Percentiles rank a stretch among this genome's conserved stretches.
Evolutionary conservation across 2,888 invertebrate species (phyloP).

Genomic region (Sinodicranocentrus sp.): DNA sequence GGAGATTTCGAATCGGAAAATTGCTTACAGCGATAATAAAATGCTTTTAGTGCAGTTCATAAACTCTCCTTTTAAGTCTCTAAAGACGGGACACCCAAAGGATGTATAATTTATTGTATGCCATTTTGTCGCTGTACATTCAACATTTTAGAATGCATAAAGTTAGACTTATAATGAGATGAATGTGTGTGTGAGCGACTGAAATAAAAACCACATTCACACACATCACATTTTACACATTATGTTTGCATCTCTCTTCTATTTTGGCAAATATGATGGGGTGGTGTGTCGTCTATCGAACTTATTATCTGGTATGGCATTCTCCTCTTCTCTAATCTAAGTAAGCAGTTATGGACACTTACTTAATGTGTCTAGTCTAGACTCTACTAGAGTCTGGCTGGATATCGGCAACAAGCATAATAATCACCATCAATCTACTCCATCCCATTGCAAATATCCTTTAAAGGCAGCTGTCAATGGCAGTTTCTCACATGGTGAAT

Average conservation of each 20-base stretch:
- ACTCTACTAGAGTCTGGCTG: conserved; percentile 19
- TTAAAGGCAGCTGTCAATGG: conserved; percentile 50
- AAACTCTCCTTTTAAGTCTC: conserved; percentile 57
- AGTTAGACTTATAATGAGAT: conserved; percentile 1
- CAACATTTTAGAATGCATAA: conserved; percentile 16
- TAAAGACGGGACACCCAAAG: conserved; percentile 55
- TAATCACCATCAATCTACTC: conserved; percentile 6
- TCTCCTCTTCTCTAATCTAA: too few relatives aligned
- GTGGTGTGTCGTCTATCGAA: too few relatives aligned
- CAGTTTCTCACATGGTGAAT: conserved; percentile 35
- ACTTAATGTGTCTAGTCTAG: conserved; percentile 11
- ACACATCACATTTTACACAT: conserved; percentile 5
- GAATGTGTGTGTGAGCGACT: conserved; percentile 13
- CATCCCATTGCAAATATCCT: conserved; percentile 39
- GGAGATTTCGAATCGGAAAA: too few relatives aligned
- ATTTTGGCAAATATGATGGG: neutral
- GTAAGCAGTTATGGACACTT: too few relatives aligned
- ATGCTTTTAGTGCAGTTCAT: too few relatives aligned
- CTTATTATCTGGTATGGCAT: too few relatives aligned
- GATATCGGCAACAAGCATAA: conserved; percentile 12
- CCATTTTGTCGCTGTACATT: conserved; percentile 18
- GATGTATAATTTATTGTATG: conserved; percentile 42
- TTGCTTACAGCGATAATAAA: too few relatives aligned
- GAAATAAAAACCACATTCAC: conserved; percentile 28
- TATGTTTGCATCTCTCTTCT: neutral